These are phyloP conservation scores for Galagoides demidoff DNA, from an alignment of 2,797 vertebrate species.

Conservation along the genomic window DNA sequence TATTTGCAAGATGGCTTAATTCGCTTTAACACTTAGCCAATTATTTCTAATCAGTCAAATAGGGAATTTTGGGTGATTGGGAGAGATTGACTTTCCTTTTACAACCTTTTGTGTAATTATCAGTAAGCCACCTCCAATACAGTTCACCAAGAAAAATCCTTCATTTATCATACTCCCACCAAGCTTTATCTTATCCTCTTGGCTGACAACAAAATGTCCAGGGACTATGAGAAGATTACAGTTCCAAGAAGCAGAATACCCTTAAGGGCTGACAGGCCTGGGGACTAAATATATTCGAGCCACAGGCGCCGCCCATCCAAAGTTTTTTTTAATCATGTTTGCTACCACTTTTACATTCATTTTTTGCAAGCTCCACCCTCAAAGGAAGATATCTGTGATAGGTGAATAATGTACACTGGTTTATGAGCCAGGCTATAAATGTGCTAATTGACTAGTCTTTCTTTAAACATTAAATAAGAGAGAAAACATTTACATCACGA, in stretches of 20 bases:
- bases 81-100: background rate
- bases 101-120: conserved; percentile 5
- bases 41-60: conserved; percentile 24
- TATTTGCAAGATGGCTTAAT: conserved; percentile 31
- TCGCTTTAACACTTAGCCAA: conserved; percentile 17
- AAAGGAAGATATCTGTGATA: background rate
- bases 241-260: conserved; percentile 41
- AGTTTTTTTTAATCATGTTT: background rate
- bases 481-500: background rate
- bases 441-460: background rate
- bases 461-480: conserved; percentile 41
- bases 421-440: background rate
- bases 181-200: background rate
- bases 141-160: conserved; percentile 48
- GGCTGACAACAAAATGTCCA: background rate
- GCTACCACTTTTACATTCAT: conserved; percentile 27
- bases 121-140: background rate
- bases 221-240: background rate
- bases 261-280: background rate
- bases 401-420: background rate
- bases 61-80: background rate
- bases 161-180: background rate
- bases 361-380: conserved; percentile 36
- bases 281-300: background rate
- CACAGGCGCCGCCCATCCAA: background rate